Evolutionary conservation across 2,888 invertebrate genomes (phyloP), one percentile per base, ranked within the genome.

Genomic region (Volucella zonaria): DNA sequence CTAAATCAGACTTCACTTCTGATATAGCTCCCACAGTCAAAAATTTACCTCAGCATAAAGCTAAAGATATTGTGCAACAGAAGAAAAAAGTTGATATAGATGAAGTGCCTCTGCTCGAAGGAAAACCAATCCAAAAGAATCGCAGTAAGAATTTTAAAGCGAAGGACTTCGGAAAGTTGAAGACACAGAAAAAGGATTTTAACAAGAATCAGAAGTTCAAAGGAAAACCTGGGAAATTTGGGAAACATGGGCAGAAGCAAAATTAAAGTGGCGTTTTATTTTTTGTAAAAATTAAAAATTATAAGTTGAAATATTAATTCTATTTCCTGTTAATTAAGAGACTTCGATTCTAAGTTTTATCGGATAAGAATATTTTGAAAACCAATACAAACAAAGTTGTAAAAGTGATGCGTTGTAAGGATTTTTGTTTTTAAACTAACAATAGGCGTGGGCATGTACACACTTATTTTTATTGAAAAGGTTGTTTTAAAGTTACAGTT

Each of bases 111-210:
- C 40, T 74, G 9, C 82, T 90, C 43, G 88, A 89, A 74, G 90
- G 90, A 3, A 91, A 90, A 67, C 89, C 89, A 8, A 90, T 90
- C n/a, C 89, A 89, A 52, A 88, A 87, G 18, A 82, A 89, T 79
- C 89, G 88, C 66, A 88, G 89, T 42, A 87, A 89, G 10, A 90
- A 90, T 68, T 88, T 87, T 8, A 89, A 91, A 68, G 87, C 89
- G 1, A 91, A 91, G 64, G 83, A 88, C 71, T 86, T 91, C 23
- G 91, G 91, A 2, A 89, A 91, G 70, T 76, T 90, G 18, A 91
- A 90, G 38, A 88, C 89, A 54, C 74, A 88, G 8, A 89, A 89
- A 70, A 75, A 87, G 31, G 64, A 75, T 54, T 66, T 71, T 14
- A 75, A 66, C 47, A 83, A 83, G 15, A 61, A 76, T 74, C 51